Evolutionary conservation across 92 coral and sea anemone species (phyloP).

Genomic region (Paragorgia papillata): DNA sequence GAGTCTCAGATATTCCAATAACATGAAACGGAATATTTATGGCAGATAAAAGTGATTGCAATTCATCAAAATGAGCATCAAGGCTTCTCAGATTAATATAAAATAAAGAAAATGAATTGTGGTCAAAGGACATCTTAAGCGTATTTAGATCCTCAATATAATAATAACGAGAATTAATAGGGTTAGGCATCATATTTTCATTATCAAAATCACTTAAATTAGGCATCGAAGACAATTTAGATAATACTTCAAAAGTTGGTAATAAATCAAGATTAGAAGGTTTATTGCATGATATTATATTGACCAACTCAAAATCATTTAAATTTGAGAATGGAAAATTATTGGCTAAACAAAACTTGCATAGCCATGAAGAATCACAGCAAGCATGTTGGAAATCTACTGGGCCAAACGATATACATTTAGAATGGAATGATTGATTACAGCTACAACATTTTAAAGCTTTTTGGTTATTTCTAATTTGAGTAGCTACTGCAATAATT

Average conservation of each 20-base stretch:
- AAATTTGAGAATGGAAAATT: constrained; percentile 26
- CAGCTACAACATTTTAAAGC: constrained; percentile 5
- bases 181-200: constrained; percentile 46
- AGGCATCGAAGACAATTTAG: constrained; percentile 41
- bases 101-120: constrained; percentile 34
- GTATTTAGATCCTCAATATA: constrained; percentile 32
- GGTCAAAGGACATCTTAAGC: constrained; percentile 11
- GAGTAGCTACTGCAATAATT: not conserved
- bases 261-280: constrained; percentile 31
- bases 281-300: not conserved
- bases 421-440: not conserved
- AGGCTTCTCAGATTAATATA: constrained; percentile 43
- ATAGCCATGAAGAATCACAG: not conserved
- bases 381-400: not conserved
- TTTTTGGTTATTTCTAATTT: not conserved
- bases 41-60: constrained; percentile 34
- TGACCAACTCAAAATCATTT: constrained; percentile 35
- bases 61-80: constrained; percentile 52
- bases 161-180: constrained; percentile 22
- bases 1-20: constrained; percentile 45
- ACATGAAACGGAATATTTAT: constrained; percentile 44
- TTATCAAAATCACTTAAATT: constrained; percentile 43
- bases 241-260: constrained; percentile 44
- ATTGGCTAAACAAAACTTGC: constrained; percentile 15
- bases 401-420: not conserved